Conservation (phyloP, 1,140 invertebrate species). For the Colletes latitarsis region DNA sequence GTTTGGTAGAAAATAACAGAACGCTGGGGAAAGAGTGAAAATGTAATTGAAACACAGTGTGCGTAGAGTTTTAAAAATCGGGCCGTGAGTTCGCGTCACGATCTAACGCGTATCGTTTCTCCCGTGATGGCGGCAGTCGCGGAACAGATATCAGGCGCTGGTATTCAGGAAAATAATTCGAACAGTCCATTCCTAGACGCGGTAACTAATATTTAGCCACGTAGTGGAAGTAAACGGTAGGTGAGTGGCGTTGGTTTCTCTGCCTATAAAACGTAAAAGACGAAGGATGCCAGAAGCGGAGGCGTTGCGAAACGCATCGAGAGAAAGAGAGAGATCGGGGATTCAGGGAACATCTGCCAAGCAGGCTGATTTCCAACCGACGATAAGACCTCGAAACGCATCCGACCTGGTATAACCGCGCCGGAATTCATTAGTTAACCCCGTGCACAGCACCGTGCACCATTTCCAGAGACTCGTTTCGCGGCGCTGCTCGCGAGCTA, state of each 20-base stretch:
- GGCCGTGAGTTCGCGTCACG: neutral
- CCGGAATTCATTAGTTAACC: constrained; percentile 70
- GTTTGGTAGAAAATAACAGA: too few species aligned
- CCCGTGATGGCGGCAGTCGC: constrained; percentile 6
- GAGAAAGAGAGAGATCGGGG: constrained; percentile 44
- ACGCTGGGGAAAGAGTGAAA: too few species aligned
- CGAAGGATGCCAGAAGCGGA: constrained; percentile 8
- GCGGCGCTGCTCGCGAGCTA: neutral
- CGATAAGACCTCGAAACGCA: constrained; percentile 68
- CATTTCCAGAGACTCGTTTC: constrained; percentile 61
- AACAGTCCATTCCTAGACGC: constrained; percentile 41
- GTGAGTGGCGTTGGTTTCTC: constrained; percentile 10
- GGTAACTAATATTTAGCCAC: constrained; percentile 21
- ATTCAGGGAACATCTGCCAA: constrained; percentile 71
- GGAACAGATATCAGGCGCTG: constrained; percentile 39
- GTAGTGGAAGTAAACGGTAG: neutral
- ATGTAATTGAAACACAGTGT: too few species aligned
- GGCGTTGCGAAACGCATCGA: neutral
- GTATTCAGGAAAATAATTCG: constrained; percentile 52
- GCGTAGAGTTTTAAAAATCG: constrained; percentile 12
- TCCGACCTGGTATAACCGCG: constrained; percentile 58
- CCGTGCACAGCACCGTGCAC: constrained; percentile 32
- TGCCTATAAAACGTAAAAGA: constrained; percentile 23
- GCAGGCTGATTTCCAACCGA: constrained; percentile 68
- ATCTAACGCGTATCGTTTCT: constrained; percentile 37